A percentile compares a stretch with the other conserved stretches of the same genome.
phyloP scores from a whole-genome alignment of 2,797 vertebrate genomes.

The Sebastes iracundus region DNA sequence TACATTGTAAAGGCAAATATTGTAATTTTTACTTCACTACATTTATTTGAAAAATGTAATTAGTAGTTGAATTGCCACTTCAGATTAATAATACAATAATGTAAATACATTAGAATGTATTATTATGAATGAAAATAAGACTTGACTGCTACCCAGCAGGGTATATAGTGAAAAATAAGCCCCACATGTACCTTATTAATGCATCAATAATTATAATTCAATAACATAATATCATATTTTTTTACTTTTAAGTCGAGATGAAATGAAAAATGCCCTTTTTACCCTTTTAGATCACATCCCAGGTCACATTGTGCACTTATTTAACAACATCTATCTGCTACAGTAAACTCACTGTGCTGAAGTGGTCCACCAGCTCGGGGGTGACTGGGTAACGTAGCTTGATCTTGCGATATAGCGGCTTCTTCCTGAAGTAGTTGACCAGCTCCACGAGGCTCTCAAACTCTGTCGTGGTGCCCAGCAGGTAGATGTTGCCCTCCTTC shows the following conservation, averaged over 20 bases:
- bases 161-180: background rate
- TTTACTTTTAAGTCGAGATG: background rate
- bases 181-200: background rate
- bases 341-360: constrained; percentile 83
- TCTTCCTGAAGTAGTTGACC: constrained; percentile 92
- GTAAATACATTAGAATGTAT: background rate
- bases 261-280: background rate
- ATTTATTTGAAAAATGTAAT: background rate
- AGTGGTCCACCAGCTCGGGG: constrained; percentile 89
- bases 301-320: background rate
- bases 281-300: background rate
- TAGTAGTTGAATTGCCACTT: background rate
- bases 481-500: constrained; percentile 88
- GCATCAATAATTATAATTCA: too few relatives aligned
- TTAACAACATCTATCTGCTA: too few relatives aligned
- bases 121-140: background rate
- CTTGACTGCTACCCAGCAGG: background rate
- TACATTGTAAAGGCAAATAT: background rate
- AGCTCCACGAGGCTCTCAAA: constrained; percentile 96
- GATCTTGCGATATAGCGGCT: constrained; percentile 94
- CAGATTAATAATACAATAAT: background rate
- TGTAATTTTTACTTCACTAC: background rate
- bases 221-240: background rate
- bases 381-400: constrained; percentile 96
- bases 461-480: constrained; percentile 93